Percentiles rank a stretch among this genome's conserved stretches.
These are phyloP conservation scores for Amorpha juglandis DNA, from an alignment of 2,888 invertebrate species.

Conservation along the genomic window DNA sequence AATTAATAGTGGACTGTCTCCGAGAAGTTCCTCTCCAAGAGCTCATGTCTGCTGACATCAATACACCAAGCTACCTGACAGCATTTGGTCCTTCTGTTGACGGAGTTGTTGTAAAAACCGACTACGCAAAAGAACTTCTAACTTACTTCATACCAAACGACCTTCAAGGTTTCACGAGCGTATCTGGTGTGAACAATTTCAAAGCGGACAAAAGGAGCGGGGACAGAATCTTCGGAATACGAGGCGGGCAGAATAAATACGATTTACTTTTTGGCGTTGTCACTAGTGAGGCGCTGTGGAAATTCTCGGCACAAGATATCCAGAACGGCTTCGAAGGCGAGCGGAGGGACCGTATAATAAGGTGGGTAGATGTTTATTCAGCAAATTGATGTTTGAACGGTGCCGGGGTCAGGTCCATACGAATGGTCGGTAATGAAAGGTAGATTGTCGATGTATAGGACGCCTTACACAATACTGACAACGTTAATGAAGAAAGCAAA, in stretches of 20 bases:
- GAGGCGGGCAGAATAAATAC: constrained; percentile 87
- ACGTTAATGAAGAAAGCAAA: constrained; percentile 19
- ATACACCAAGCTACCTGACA: constrained; percentile 91
- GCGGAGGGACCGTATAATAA: constrained; percentile 93
- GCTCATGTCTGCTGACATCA: constrained; percentile 90
- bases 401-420: constrained; percentile 45
- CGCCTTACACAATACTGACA: constrained; percentile 31
- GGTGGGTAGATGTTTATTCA: constrained; percentile 77
- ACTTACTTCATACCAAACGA: constrained; percentile 89
- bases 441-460: constrained; percentile 44
- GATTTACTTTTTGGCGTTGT: constrained; percentile 96
- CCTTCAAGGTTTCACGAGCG: constrained; percentile 86
- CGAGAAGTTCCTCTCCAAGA: constrained; percentile 90
- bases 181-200: constrained; percentile 82
- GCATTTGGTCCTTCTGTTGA: constrained; percentile 97
- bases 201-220: constrained; percentile 86
- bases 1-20: constrained; percentile 93
- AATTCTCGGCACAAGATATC: constrained; percentile 93
- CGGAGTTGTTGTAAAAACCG: constrained; percentile 95
- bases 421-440: constrained; percentile 58
- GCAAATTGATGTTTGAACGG: constrained; percentile 71
- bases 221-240: constrained; percentile 84
- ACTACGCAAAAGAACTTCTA: constrained; percentile 91
- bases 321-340: constrained; percentile 95
- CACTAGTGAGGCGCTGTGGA: constrained; percentile 95